phyloP scores from a whole-genome alignment of 1,140 invertebrate genomes.

The Melipona quadrifasciata region DNA sequence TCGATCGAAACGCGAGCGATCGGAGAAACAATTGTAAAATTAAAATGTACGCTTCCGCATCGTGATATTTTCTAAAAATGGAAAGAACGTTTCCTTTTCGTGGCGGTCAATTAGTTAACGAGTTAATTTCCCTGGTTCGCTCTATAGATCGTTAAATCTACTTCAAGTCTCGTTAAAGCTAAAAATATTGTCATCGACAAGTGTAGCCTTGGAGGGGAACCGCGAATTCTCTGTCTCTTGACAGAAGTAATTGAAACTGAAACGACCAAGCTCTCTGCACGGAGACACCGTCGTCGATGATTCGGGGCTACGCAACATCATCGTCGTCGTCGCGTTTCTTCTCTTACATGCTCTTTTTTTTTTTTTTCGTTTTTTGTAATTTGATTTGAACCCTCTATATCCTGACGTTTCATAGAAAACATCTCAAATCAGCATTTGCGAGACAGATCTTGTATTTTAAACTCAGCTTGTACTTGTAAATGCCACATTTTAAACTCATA shows the following conservation, averaged over 20 bases:
- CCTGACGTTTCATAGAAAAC: too few relatives aligned
- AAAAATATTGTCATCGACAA: slow-evolving; percentile 46
- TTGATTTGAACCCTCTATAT: too few relatives aligned
- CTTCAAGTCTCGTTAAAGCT: slow-evolving; percentile 32
- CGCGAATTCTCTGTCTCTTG: background rate
- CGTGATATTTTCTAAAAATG: too few relatives aligned
- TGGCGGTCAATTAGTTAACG: too few relatives aligned
- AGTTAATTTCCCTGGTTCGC: background rate
- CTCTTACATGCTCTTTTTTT: background rate
- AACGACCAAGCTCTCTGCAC: slow-evolving; percentile 65
- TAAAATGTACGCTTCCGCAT: too few relatives aligned
- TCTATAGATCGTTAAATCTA: slow-evolving; percentile 18
- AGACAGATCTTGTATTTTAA: too few relatives aligned
- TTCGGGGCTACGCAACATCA: slow-evolving; percentile 63
- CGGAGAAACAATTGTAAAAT: too few relatives aligned
- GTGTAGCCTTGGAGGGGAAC: background rate
- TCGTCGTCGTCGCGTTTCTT: background rate
- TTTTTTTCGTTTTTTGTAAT: background rate
- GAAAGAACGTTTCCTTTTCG: too few relatives aligned
- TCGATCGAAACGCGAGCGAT: too few relatives aligned
- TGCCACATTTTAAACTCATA: too few relatives aligned
- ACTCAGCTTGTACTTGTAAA: too few relatives aligned
- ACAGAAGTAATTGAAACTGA: slow-evolving; percentile 59
- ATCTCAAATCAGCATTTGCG: too few relatives aligned
- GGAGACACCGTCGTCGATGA: slow-evolving; percentile 62